Evolutionary conservation across 2,113 vertebrate species (phyloP).

Genomic region (Phylloscopus whistleri): DNA sequence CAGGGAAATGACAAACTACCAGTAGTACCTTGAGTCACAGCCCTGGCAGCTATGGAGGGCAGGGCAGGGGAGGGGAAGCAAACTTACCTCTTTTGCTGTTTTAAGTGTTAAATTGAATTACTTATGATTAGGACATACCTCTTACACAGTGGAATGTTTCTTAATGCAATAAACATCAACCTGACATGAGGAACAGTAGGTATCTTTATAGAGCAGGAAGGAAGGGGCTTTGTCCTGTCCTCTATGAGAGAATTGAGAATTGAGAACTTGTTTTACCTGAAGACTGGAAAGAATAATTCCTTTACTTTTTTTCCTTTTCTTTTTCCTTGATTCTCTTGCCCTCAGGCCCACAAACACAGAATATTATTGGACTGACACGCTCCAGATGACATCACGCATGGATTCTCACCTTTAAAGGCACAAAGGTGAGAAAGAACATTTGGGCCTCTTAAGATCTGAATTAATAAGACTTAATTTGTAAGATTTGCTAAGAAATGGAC

Average conservation of each 20-base stretch:
- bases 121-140: background rate
- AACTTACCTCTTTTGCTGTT: background rate
- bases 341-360: background rate
- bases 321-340: background rate
- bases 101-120: background rate
- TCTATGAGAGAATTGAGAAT: background rate
- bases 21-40: background rate
- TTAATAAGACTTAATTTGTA: background rate
- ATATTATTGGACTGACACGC: background rate
- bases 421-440: background rate
- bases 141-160: background rate
- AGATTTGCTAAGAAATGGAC: background rate
- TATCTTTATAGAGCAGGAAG: background rate
- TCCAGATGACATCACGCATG: background rate
- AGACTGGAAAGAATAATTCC: background rate
- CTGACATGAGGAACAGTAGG: background rate
- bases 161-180: background rate
- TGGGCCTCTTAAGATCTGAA: background rate
- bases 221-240: background rate
- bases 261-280: background rate
- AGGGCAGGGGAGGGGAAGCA: background rate
- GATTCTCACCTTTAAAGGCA: background rate
- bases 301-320: background rate
- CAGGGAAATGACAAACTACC: background rate
- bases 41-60: background rate